Evolutionary conservation across 2,113 vertebrate genomes (phyloP), one percentile per base, ranked within the genome.

Genomic region (Anarrhichthys ocellatus): DNA sequence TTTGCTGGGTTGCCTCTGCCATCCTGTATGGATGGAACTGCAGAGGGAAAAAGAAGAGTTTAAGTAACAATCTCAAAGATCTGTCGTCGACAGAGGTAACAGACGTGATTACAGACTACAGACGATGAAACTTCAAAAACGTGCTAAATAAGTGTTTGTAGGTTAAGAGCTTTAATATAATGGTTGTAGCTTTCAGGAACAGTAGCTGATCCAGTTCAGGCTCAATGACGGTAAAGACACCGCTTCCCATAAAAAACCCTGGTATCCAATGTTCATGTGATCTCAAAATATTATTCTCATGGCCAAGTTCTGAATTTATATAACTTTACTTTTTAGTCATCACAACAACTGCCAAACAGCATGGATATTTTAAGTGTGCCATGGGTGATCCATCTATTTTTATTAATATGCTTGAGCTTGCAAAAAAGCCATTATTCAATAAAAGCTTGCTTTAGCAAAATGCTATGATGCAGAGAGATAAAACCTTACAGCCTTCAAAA

Each of bases 1-100:
- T 99, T 99, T 92, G 94, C 89, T 81, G 96, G 94, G 70, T 96
- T 97, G 73, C 96, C 96, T 87, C 97, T 95, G 61, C 97, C 95
- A 73, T 99, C 98, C 82, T 97, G 97, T 76, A 98, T 95, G 73
- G 94, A 80, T 0, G 95, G 90, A 75, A 96, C 85, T 36, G 88
- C 67, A 22, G 34, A 70, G 11, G 9, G 8, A 32, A 54, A 34
- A 20, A 58, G 63, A 32, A 32, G 2, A 69, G 32, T 44, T 69
- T 61, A 61, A 32, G 58, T 17, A 32, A 61, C 7, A 32, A 59
- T 32, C 27, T 61, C 6, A 32, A 32, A 61, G n/a, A 56, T 11
- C 4, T n/a, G 11, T n/a, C 50, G 22, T 15, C 2, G 10, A 56
- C 24, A 1, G 24, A 56, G 54, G 54, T 27, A 27, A 59, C n/a